Evolutionary conservation across 1,140 invertebrate genomes (phyloP).

Genomic region (Conopomorpha cramerella): DNA sequence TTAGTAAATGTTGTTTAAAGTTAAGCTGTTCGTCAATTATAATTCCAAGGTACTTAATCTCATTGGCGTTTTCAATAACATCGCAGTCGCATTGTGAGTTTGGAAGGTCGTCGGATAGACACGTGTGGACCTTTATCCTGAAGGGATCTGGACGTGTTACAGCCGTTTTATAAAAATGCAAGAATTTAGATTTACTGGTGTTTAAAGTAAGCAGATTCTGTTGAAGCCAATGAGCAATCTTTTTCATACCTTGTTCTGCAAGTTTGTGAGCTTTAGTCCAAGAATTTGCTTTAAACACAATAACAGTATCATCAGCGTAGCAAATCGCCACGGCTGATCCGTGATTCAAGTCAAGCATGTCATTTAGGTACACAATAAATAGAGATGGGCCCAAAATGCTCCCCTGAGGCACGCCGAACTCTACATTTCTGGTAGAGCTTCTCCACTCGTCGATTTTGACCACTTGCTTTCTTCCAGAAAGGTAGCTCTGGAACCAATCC

Average conservation of each 20-base stretch:
- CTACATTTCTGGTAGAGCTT: not conserved
- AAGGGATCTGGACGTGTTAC: too few relatives aligned
- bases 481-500: slow-evolving; percentile 4
- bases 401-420: slow-evolving; percentile 4
- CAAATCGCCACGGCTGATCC: not conserved
- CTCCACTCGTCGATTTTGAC: slow-evolving; percentile 3
- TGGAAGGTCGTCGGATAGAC: too few relatives aligned
- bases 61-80: too few relatives aligned
- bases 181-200: too few relatives aligned
- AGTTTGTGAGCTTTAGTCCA: too few relatives aligned
- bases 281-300: too few relatives aligned
- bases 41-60: not conserved
- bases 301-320: slow-evolving; percentile 5
- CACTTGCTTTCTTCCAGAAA: not conserved
- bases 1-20: not conserved
- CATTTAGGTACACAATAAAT: slow-evolving; percentile 3
- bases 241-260: too few relatives aligned
- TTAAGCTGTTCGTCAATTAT: not conserved
- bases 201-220: too few relatives aligned
- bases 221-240: too few relatives aligned
- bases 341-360: not conserved
- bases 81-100: too few relatives aligned
- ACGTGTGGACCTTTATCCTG: too few relatives aligned
- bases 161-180: too few relatives aligned
- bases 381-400: slow-evolving; percentile 4